Evolutionary conservation across 2,113 vertebrate species (phyloP), one percentile per base, ranked within the genome.

Genomic region (Lagopus muta): DNA sequence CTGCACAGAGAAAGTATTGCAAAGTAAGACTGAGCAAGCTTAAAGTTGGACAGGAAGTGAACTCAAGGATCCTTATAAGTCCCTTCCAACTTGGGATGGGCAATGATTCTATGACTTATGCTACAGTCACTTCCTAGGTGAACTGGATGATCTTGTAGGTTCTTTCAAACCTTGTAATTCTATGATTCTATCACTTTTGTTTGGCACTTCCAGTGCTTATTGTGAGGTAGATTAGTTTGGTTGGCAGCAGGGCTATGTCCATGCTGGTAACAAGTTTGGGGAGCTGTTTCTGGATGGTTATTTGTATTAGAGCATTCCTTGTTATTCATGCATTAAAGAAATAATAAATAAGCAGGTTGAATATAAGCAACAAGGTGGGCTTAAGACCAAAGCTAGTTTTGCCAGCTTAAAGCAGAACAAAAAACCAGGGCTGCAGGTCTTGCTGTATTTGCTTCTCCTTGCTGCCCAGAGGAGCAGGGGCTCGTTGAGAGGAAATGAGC

Each of bases 251-350:
- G 38, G 32, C 50, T 21, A 0, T 5, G 13, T 2, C 22, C 1
- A 0, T 16, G 5, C 7, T 13, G 7, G 11, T 25, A 61, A 28
- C 1, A 3, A n/a, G 7, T 1, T 0, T 7, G 30, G 5, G 19
- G 6, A 47, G n/a, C 22, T 22, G 8, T 10, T 55, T 9, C 18
- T 82, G n/a, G 16, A 7, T 0, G 0, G 3, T 70, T 84, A 5
- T 60, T 14, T 36, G 0, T 27, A 6, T 21, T 16, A 0, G 3
- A 54, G 8, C 6, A 25, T 27, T 52, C 8, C 6, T 4, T 42
- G 24, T 13, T 36, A 38, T 58, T 71, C 8, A 61, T 81, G 36
- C 20, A 69, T 25, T 11, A 45, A 65, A 65, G 10, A 78, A 52
- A 43, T 8, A 32, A 24, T 20, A 61, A 42, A 27, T n/a, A 38